These are phyloP conservation scores for Meandrusa payeni DNA, from an alignment of 2,888 invertebrate species.

Conservation along the genomic window DNA sequence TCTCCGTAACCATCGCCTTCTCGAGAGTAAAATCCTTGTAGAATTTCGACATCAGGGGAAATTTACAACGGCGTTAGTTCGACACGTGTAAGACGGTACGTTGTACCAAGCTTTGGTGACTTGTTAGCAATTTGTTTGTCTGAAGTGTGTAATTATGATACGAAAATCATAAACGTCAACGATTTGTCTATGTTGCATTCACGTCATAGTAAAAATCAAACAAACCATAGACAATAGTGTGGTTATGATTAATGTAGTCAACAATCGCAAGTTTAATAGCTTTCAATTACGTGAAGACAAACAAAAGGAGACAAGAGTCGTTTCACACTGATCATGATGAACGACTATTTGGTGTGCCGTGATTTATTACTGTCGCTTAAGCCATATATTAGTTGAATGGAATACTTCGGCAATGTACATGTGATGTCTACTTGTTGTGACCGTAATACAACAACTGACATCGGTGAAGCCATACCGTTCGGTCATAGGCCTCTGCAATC, in stretches of 20 bases:
- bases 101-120: no score
- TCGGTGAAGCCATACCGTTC: conserved; percentile 16
- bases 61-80: no score
- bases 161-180: no score
- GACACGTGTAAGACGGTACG: no score
- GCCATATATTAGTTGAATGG: conserved; percentile 1
- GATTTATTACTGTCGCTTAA: conserved; percentile 34
- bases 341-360: conserved; percentile 44
- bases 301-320: conserved; percentile 35
- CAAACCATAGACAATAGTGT: conserved; percentile 18
- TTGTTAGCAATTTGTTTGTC: no score
- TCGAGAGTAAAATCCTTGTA: no score
- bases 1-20: no score
- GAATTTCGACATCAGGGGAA: no score
- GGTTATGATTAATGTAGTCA: conserved; percentile 22
- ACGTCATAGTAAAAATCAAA: conserved; percentile 12
- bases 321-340: conserved; percentile 40
- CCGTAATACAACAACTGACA: conserved; percentile 17
- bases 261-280: conserved; percentile 25
- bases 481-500: conserved; percentile 15
- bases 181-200: no score
- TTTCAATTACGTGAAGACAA: conserved; percentile 33
- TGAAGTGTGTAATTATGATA: no score
- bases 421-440: conserved; percentile 28
- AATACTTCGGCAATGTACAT: background rate